phyloP scores from a whole-genome alignment of 2,888 invertebrate species.

The Leucoptera coffeella region DNA sequence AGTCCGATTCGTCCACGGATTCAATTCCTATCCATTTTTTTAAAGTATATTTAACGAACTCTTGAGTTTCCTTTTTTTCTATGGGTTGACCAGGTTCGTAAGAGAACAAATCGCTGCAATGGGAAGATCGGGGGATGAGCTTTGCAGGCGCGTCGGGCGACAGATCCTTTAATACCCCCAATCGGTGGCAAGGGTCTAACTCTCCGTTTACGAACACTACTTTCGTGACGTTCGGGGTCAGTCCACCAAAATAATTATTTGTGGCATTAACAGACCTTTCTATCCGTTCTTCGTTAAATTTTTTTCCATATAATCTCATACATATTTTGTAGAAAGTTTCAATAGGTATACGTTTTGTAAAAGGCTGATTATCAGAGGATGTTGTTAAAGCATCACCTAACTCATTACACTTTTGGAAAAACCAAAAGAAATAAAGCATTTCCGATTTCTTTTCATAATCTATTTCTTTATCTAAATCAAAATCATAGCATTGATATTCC shows the following conservation, averaged over 20 bases:
- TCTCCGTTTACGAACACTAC: slow-evolving; percentile 56
- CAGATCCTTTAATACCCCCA: slow-evolving; percentile 40
- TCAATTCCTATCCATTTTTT: slow-evolving; percentile 24
- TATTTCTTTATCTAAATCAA: no score
- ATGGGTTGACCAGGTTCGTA: no score
- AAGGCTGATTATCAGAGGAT: slow-evolving; percentile 49
- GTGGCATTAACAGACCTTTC: slow-evolving; percentile 23
- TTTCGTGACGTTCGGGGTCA: slow-evolving; percentile 36
- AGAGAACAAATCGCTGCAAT: no score
- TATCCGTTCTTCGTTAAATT: slow-evolving; percentile 21
- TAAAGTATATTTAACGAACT: slow-evolving; percentile 22
- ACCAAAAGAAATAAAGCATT: slow-evolving; percentile 43
- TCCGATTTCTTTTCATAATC: slow-evolving; percentile 11
- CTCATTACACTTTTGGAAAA: slow-evolving; percentile 72
- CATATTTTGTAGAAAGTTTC: slow-evolving; percentile 33
- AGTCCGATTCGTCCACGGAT: no score
- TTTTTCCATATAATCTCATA: slow-evolving; percentile 25
- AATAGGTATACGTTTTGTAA: slow-evolving; percentile 38
- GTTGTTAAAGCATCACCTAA: slow-evolving; percentile 69
- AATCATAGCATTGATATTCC: no score
- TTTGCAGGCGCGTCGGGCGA: slow-evolving; percentile 28
- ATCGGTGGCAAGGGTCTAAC: slow-evolving; percentile 52
- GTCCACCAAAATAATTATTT: slow-evolving; percentile 42
- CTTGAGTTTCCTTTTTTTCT: slow-evolving; percentile 24
- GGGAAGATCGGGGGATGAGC: slow-evolving; percentile 20